Conservation (phyloP, 1,140 invertebrate species). For the Tetramorium parvispinum region DNA sequence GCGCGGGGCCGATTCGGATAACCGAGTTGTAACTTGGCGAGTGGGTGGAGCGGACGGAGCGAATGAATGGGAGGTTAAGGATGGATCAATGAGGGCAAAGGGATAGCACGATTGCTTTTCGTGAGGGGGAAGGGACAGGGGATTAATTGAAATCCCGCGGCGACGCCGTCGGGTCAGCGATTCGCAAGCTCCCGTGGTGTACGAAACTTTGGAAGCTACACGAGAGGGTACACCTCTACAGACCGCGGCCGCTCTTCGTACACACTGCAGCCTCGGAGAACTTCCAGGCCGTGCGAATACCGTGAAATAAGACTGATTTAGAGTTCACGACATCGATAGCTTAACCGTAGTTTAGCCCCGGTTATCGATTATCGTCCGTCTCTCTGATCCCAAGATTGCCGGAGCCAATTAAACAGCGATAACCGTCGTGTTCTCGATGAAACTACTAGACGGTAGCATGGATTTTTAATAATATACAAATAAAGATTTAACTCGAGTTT, state of each 20-base stretch:
- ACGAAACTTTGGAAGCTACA: slow-evolving; percentile 72
- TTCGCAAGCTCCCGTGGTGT: slow-evolving; percentile 67
- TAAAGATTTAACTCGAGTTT: background rate
- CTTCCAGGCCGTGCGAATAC: slow-evolving; percentile 61
- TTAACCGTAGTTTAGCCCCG: slow-evolving; percentile 57
- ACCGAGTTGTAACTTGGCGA: slow-evolving; percentile 67
- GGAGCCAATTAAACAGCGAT: slow-evolving; percentile 18
- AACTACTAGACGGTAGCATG: background rate
- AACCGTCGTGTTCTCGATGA: background rate
- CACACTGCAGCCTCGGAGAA: slow-evolving; percentile 62
- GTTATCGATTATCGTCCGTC: slow-evolving; percentile 43
- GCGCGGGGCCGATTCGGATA: slow-evolving; percentile 56
- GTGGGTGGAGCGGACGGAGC: slow-evolving; percentile 66
- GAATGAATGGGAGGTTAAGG: slow-evolving; percentile 77
- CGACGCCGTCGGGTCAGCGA: slow-evolving; percentile 79
- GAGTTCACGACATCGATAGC: slow-evolving; percentile 65
- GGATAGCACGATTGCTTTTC: slow-evolving; percentile 70
- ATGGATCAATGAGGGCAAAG: slow-evolving; percentile 74
- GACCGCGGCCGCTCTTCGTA: slow-evolving; percentile 44
- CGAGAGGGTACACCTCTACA: slow-evolving; percentile 43
- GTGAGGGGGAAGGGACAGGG: slow-evolving; percentile 70
- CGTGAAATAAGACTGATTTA: slow-evolving; percentile 66
- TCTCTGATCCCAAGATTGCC: background rate
- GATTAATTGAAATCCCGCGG: slow-evolving; percentile 81
- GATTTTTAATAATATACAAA: slow-evolving; percentile 15